phyloP scores from a whole-genome alignment of 2,113 vertebrate species.

The Hippocampus zosterae region DNA sequence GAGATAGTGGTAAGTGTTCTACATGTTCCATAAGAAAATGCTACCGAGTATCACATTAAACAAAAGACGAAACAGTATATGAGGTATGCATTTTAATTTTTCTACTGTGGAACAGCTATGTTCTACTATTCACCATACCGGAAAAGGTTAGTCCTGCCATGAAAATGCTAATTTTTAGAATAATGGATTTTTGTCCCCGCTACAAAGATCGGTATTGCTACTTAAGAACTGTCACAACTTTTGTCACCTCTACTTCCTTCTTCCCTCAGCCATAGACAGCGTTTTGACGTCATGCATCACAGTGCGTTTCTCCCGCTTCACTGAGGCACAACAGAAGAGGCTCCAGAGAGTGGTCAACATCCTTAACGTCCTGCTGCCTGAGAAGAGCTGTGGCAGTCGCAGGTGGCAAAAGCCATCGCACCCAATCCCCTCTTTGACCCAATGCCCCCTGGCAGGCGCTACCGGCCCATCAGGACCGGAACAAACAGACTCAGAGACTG shows the following conservation, averaged over 20 bases:
- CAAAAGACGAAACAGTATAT: too few species aligned
- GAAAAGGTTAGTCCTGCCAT: too few species aligned
- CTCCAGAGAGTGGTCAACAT: background rate
- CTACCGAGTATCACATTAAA: too few species aligned
- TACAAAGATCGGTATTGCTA: background rate
- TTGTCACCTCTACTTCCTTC: background rate
- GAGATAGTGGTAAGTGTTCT: too few species aligned
- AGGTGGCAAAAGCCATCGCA: background rate
- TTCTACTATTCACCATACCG: too few species aligned
- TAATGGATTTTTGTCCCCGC: background rate
- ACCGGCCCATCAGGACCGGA: background rate
- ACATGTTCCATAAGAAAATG: too few species aligned
- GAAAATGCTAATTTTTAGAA: too few species aligned
- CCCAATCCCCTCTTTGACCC: background rate
- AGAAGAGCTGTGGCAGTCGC: background rate
- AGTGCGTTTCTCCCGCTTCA: background rate
- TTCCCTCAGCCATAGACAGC: background rate
- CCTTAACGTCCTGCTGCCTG: background rate
- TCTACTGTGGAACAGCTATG: too few species aligned
- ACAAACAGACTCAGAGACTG: background rate
- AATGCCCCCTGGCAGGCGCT: background rate
- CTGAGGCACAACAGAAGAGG: background rate
- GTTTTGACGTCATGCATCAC: background rate
- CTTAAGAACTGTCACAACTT: background rate
- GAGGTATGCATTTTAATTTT: too few species aligned